phyloP scores from a whole-genome alignment of 2,113 vertebrate species.

The Xenus cinereus region DNA sequence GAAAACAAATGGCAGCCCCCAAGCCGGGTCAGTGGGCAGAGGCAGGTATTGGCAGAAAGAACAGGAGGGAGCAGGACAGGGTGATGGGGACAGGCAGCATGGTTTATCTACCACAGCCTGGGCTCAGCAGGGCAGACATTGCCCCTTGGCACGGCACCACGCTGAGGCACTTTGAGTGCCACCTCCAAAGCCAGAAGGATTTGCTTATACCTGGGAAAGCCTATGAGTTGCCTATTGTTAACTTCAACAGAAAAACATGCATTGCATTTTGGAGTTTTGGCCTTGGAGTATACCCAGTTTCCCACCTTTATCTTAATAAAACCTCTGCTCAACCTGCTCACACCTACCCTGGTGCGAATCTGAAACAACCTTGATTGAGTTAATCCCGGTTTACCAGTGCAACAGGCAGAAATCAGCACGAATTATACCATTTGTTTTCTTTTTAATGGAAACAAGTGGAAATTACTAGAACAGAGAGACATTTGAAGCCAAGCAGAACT shows the following conservation, averaged over 20 bases:
- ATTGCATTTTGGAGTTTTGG: not conserved
- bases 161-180: not conserved
- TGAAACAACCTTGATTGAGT: not conserved
- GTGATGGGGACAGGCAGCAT: too few species aligned
- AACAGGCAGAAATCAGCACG: not conserved
- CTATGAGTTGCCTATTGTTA: not conserved
- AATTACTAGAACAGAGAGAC: constrained; percentile 51
- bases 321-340: not conserved
- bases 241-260: not conserved
- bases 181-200: accelerated
- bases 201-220: not conserved
- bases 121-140: accelerated
- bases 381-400: not conserved
- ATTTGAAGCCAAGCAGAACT: constrained; percentile 48
- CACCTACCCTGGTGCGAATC: not conserved
- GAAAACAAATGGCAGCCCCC: not conserved
- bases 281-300: not conserved
- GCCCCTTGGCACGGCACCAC: not conserved
- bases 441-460: constrained; percentile 33
- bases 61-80: accelerated
- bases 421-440: not conserved
- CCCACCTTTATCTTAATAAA: not conserved
- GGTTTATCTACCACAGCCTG: accelerated
- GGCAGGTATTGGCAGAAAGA: accelerated
- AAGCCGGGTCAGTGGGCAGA: accelerated